Conservation (phyloP, 1,140 invertebrate genomes). For the Periplaneta americana region DNA sequence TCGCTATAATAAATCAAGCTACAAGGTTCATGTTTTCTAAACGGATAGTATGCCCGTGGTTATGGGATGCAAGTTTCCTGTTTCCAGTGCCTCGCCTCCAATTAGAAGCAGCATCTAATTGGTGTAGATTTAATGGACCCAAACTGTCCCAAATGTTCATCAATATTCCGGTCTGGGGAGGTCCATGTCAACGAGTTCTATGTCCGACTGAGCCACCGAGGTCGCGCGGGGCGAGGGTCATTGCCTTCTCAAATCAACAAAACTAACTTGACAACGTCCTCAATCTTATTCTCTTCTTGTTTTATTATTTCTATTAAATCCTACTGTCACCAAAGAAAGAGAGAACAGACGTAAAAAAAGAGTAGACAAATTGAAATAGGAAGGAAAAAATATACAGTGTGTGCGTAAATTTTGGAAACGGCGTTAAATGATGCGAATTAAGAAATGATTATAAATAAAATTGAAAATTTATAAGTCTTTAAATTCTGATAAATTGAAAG, state of each 20-base stretch:
- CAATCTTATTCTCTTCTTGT: neutral
- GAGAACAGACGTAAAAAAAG: too few species aligned
- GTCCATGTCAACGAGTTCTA: neutral
- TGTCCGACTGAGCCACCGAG: neutral
- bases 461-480: too few species aligned
- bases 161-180: neutral
- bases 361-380: too few species aligned
- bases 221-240: neutral
- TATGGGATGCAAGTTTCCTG: neutral
- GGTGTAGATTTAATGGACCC: neutral
- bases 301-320: neutral
- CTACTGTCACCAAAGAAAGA: neutral
- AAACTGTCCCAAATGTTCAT: neutral
- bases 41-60: neutral
- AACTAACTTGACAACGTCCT: neutral
- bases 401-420: too few species aligned
- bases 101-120: neutral
- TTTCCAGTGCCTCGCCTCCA: neutral
- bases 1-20: neutral
- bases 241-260: neutral
- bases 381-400: too few species aligned
- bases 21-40: neutral
- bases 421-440: too few species aligned
- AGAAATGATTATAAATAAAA: too few species aligned
- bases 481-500: too few species aligned